Base-by-base conservation (phyloP, 2,113 vertebrate species). In the Dromaius novaehollandiae region DNA sequence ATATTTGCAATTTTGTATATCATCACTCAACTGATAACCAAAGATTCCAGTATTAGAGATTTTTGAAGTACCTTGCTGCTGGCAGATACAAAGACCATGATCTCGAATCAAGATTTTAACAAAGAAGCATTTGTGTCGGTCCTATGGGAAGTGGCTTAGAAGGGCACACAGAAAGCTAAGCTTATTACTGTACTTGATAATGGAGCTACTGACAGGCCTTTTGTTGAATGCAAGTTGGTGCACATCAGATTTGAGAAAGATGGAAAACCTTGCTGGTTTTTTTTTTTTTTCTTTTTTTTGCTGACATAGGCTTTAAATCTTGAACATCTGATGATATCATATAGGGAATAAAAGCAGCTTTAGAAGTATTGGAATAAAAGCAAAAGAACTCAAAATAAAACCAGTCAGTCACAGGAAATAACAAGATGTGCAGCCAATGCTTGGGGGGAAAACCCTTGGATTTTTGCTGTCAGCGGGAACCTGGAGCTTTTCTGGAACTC, bases 131-230 rank as follows among this genome's bases (percentile, higher is more conserved):
- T 95, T 93, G 38, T 95, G 74, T 88, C 68, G 75, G 73, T 95
- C 78, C 78, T 94, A 11, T 89, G 94, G 89, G 78, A 97, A 96
- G 93, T 94, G 85, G 56, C 85, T 96, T 94, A 94, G 75, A 91
- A 89, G 75, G 89, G 70, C 89, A 80, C 82, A 70, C 46, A 87
- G 83, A 94, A 90, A 80, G 85, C 94, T 95, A 95, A 96, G 93
- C 93, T 91, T 96, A 94, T 89, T 96, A 93, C 85, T 90, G 71
- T 91, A 86, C 60, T 95, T 95, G 81, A 87, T 94, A 95, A 89
- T 94, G 75, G 87, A 94, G 63, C 88, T 90, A 65, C 84, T 96
- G 95, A 91, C 66, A 83, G 19, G 44, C 93, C 95, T 92, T 95
- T 96, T 94, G 91, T 91, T 95, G 85, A 91, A 36, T 79, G 42